Evolutionary conservation across 2,797 vertebrate species (phyloP), one percentile per base, ranked within the genome.

Genomic region (Anas bahamensis): DNA sequence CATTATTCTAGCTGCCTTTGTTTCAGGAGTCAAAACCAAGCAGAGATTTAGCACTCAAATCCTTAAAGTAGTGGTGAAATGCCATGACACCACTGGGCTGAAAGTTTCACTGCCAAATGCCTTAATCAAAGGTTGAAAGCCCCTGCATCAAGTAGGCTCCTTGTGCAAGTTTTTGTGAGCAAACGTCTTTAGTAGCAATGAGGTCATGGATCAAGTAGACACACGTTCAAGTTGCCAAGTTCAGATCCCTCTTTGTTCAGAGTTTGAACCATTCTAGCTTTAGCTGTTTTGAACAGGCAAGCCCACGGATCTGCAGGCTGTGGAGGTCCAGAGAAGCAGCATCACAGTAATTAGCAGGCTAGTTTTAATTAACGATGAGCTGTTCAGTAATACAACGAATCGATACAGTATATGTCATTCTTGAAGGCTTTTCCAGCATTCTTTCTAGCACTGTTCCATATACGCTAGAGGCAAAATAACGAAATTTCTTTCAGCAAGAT

Each of bases 401-500:
- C 1, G 0, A 65, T 66, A 90, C 81, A 81, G 63, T 7, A 83
- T 41, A 52, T 37, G 50, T 76, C 60, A 60, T 17, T 59, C 75
- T 39, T 29, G 26, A 88, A 87, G 50, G 41, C 19, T 82, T 69
- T 70, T 83, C 37, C 79, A 73, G 41, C 31, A 7, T 59, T 74
- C 46, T 76, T 78, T 63, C 64, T 69, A 73, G 55, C 15, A 53
- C 22, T 0, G 0, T 50, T 83, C 55, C 41, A 50, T 92, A 75
- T 14, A 37, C 4, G 22, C 63, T 81, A 44, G 9, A 72, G 48
- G 61, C 52, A 81, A 83, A 88, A 83, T 14, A 87, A 57, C 14
- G 57, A 39, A 23, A 81, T 68, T 76, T 88, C 39, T 81, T 94
- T 76, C 73, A 86, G 84, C 48, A 82, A 90, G 64, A 70, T 68